Base-by-base conservation (phyloP, 2,888 invertebrate species). In the Anthrax anthrax region DNA sequence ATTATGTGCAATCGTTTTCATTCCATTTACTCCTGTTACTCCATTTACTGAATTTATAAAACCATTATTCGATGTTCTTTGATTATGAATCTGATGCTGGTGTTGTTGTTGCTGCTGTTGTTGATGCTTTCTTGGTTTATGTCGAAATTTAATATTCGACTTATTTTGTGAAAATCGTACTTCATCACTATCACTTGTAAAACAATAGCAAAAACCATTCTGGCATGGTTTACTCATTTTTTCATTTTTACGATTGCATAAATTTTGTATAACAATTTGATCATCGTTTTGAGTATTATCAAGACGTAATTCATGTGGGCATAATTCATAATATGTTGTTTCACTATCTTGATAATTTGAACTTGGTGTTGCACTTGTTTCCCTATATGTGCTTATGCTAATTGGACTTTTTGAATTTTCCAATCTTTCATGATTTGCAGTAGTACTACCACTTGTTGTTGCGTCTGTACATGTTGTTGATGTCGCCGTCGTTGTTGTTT, bases 151-250 rank as follows among this genome's bases (percentile, higher is more conserved):
- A 29, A 43, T 43, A 36, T 43, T 50, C 18, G 23, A 45, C 32
- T 49, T 51, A 9, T 50, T 44, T 18, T 45, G 43, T 10, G 46
- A 37, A 9, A 47, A 48, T 42, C 54, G 50, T 8, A 53, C 51
- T 38, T 66, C 67, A 5, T 65, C 67, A 44, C 67, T 67, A 54
- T 67, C 66, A 50, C 67, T 67, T 18, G 65, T 64, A 51, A 65
- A 67, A 48, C 68, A 67, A 45, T 67, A 67, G 42, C 68, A 67
- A 47, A 66, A 64, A 13, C 68, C 67, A 49, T 64, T 60, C 49
- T 61, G 56, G 48, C 68, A 67, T 2, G 65, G 68, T 38, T 67
- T 67, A 14, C 43, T 47, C 19, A 52, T 44, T 42, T 48, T 49
- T 46, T 54, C 54, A 38, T 48, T 46, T 43, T 49, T 47, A 37